Evolutionary conservation across 2,113 vertebrate genomes (phyloP).

Genomic region (Cololabis saira): DNA sequence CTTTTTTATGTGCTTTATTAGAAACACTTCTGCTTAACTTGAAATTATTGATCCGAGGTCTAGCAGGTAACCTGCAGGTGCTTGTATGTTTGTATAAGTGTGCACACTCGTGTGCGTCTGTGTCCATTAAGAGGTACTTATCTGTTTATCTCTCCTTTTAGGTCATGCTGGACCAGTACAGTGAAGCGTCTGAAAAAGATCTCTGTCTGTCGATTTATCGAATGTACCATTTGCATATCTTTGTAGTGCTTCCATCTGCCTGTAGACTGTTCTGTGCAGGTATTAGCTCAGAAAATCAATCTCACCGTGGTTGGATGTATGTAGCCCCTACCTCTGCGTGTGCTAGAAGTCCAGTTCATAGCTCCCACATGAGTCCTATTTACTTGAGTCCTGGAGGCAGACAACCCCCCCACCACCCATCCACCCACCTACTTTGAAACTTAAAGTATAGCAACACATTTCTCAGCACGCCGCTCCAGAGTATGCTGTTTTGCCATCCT

Average conservation of each 20-base stretch:
- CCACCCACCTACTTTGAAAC: slow-evolving; percentile 62
- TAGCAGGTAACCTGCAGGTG: slow-evolving; percentile 59
- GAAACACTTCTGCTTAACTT: slow-evolving; percentile 49
- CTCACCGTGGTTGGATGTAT: slow-evolving; percentile 76
- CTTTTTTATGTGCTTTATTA: slow-evolving; percentile 11
- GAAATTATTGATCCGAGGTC: slow-evolving; percentile 59
- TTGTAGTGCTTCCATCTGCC: slow-evolving; percentile 84
- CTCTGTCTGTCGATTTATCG: slow-evolving; percentile 82
- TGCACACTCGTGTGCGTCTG: slow-evolving; percentile 44
- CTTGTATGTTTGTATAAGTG: slow-evolving; percentile 52
- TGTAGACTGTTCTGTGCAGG: slow-evolving; percentile 81
- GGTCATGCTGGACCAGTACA: slow-evolving; percentile 74
- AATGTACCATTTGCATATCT: slow-evolving; percentile 85
- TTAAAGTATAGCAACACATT: slow-evolving; percentile 64
- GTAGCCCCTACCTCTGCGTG: slow-evolving; percentile 67
- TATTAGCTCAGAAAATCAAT: slow-evolving; percentile 85
- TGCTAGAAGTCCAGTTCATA: slow-evolving; percentile 64
- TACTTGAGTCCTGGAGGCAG: slow-evolving; percentile 63
- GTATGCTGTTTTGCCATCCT: slow-evolving; percentile 48
- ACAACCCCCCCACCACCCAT: slow-evolving; percentile 31
- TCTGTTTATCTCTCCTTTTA: slow-evolving; percentile 82
- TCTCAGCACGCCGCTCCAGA: slow-evolving; percentile 49
- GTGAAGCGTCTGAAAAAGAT: slow-evolving; percentile 81
- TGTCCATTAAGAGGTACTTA: slow-evolving; percentile 83
- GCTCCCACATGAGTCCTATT: slow-evolving; percentile 67